These are phyloP conservation scores for Australoheros scitulus DNA, from an alignment of 2,113 vertebrate species.

Conservation along the genomic window DNA sequence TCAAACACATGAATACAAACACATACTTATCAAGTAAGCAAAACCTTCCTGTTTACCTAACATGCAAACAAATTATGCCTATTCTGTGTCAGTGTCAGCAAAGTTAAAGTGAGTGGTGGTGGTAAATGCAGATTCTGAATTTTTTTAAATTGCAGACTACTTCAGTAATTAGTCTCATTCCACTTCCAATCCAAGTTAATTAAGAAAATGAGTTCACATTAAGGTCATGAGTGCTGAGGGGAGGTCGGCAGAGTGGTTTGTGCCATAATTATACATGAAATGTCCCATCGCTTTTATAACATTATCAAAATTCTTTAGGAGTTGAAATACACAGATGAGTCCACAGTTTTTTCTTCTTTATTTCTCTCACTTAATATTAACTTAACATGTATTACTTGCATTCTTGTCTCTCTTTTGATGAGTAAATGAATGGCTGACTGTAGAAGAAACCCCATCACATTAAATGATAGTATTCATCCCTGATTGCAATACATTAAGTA, in stretches of 20 bases:
- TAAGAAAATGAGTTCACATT: constrained; percentile 48
- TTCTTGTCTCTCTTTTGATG: not conserved
- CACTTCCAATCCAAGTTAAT: constrained; percentile 32
- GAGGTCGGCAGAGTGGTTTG: constrained; percentile 1
- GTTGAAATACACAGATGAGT: not conserved
- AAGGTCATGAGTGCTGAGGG: constrained; percentile 27
- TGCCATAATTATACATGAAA: constrained; percentile 30
- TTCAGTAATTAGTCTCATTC: constrained; percentile 53
- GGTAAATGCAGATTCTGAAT: constrained; percentile 24
- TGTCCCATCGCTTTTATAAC: not conserved
- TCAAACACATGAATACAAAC: not conserved
- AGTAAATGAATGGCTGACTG: not conserved
- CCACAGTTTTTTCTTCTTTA: not conserved
- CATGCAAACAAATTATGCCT: constrained; percentile 30
- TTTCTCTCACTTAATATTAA: not conserved
- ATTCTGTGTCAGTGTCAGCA: constrained; percentile 24
- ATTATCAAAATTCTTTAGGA: not conserved
- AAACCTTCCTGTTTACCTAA: constrained; percentile 32
- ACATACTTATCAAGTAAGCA: not conserved
- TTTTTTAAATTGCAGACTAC: constrained; percentile 30
- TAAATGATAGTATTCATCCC: not conserved
- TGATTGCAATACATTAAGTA: not conserved
- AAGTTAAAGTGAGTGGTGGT: not conserved
- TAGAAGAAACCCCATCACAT: not conserved
- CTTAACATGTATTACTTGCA: not conserved